A percentile compares a stretch with the other conserved stretches of the same genome.
Conservation (phyloP, 2,797 vertebrate genomes). For the Geotrypetes seraphini region DNA sequence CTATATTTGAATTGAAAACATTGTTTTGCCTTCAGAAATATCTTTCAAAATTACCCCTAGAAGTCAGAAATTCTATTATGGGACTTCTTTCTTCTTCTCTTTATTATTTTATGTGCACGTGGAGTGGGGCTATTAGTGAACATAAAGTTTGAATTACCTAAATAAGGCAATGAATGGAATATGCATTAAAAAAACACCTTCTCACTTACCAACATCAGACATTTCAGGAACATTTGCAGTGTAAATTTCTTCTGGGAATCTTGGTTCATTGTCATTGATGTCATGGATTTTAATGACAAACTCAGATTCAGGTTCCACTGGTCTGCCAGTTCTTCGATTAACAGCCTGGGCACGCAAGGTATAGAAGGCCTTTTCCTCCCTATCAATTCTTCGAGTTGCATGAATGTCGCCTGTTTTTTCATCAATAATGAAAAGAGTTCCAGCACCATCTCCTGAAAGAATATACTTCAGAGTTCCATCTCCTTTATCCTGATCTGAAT, state of each 20-base stretch:
- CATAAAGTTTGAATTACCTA: too few species aligned
- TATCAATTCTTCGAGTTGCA: constrained; percentile 87
- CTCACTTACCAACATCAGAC: constrained; percentile 82
- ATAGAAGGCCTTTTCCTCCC: constrained; percentile 89
- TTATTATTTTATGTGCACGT: too few species aligned
- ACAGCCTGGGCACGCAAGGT: constrained; percentile 84
- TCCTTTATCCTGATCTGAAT: constrained; percentile 82
- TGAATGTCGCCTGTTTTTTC: constrained; percentile 92
- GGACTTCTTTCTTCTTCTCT: too few species aligned
- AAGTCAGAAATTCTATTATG: too few species aligned
- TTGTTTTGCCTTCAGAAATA: too few species aligned
- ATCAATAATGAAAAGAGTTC: constrained; percentile 84
- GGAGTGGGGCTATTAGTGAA: too few species aligned
- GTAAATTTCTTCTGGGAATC: constrained; percentile 80
- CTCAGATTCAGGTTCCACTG: constrained; percentile 86
- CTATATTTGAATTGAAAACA: too few species aligned
- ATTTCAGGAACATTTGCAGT: constrained; percentile 80
- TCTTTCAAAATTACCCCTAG: too few species aligned
- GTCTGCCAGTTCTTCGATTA: constrained; percentile 74
- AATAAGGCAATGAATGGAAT: too few species aligned
- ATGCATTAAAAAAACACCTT: too few species aligned
- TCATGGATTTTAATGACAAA: constrained; percentile 97
- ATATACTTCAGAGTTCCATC: constrained; percentile 85
- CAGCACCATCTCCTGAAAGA: constrained; percentile 84
- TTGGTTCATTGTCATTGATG: constrained; percentile 93